Conservation (phyloP, 1,140 invertebrate species). For the Magallana gigas region DNA sequence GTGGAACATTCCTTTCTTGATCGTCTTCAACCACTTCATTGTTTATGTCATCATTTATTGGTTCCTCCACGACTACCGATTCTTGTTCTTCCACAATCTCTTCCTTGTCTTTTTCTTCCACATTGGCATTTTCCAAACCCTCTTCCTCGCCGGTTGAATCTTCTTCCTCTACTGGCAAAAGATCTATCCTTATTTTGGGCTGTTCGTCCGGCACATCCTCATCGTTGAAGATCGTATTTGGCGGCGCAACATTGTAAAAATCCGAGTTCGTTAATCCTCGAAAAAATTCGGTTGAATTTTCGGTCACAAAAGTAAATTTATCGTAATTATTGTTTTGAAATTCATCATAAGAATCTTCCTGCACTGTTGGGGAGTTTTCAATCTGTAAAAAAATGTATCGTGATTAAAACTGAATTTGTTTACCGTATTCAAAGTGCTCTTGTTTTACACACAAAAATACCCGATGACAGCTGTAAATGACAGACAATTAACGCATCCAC, state of each 20-base stretch:
- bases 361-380: not conserved
- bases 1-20: not conserved
- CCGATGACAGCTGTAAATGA: not conserved
- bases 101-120: slow-evolving; percentile 14
- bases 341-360: too few species aligned
- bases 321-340: not conserved
- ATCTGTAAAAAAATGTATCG: not conserved
- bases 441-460: not conserved
- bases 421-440: not conserved
- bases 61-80: not conserved
- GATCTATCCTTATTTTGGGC: not conserved
- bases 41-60: not conserved
- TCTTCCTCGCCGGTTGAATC: not conserved
- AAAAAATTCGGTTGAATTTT: not conserved
- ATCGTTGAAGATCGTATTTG: not conserved
- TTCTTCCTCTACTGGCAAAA: not conserved
- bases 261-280: not conserved
- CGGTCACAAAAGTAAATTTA: not conserved
- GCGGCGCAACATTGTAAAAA: not conserved
- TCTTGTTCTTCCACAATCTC: not conserved
- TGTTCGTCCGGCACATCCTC: not conserved
- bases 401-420: not conserved
- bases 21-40: not conserved
- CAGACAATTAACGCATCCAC: too few species aligned
- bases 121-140: not conserved